These are phyloP conservation scores for Drosophila cognata DNA, from an alignment of 2,888 invertebrate species.

Conservation along the genomic window DNA sequence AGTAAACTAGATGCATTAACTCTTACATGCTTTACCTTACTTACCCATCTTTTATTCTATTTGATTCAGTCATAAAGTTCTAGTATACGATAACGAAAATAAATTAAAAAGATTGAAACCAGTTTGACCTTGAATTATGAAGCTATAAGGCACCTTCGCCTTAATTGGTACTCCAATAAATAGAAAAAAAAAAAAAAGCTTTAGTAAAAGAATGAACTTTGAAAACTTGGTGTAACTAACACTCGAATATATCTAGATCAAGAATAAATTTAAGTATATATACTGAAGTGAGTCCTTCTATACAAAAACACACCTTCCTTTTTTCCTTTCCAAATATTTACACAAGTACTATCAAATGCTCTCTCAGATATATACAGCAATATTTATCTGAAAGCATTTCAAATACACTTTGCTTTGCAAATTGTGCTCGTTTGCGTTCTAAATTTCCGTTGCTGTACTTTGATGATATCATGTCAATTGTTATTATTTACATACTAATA, in stretches of 20 bases:
- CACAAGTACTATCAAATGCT: background rate
- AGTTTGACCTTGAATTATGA: background rate
- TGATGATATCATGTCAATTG: slow-evolving; percentile 74
- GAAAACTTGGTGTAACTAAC: background rate
- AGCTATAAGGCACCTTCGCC: background rate
- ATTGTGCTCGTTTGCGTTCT: background rate
- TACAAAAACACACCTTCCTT: background rate
- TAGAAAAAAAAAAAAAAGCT: slow-evolving; percentile 3
- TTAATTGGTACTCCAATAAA: slow-evolving; percentile 1
- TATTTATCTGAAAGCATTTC: background rate
- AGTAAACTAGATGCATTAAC: background rate
- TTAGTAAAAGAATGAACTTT: slow-evolving; percentile 1
- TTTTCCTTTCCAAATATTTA: background rate
- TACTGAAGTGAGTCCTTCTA: slow-evolving; percentile 2
- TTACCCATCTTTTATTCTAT: background rate
- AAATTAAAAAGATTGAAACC: slow-evolving; percentile 4
- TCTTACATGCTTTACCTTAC: background rate
- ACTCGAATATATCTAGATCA: background rate
- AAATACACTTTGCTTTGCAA: background rate
- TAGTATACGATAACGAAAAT: slow-evolving; percentile 6
- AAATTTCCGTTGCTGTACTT: slow-evolving; percentile 16
- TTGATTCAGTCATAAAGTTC: background rate
- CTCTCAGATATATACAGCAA: background rate
- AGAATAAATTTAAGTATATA: background rate
- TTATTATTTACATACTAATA: slow-evolving; percentile 5